Percentiles rank a stretch among this genome's conserved stretches.
Conservation (phyloP, 1,140 invertebrate genomes). For the Andricus grossulariae region DNA sequence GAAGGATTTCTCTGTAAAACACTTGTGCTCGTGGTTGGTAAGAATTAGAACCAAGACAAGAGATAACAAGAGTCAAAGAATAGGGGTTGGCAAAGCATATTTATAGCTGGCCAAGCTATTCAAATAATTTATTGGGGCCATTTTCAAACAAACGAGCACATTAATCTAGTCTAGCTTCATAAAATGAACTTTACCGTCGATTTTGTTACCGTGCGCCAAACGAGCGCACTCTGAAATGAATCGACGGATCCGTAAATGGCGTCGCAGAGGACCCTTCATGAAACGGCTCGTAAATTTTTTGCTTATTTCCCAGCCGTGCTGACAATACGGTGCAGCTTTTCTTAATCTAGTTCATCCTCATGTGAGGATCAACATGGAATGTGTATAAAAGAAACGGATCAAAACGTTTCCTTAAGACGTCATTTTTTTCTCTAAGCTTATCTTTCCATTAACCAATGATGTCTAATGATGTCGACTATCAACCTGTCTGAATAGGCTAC, state of each 20-base stretch:
- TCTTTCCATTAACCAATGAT: too few species aligned
- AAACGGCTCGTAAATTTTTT: constrained; percentile 66
- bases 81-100: constrained; percentile 69
- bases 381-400: too few species aligned
- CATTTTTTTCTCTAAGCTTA: too few species aligned
- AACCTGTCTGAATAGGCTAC: too few species aligned
- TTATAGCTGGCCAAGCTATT: constrained; percentile 73
- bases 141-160: constrained; percentile 74
- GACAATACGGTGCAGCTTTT: too few species aligned
- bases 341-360: too few species aligned
- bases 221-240: constrained; percentile 69
- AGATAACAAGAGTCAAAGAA: constrained; percentile 65
- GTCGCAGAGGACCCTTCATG: constrained; percentile 52
- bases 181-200: constrained; percentile 73
- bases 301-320: constrained; percentile 54
- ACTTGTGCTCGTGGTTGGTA: not conserved
- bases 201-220: constrained; percentile 73
- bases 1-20: not conserved
- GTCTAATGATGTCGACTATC: too few species aligned
- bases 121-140: constrained; percentile 75
- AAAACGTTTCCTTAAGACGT: too few species aligned
- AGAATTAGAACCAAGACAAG: constrained; percentile 14
- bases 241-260: constrained; percentile 64
- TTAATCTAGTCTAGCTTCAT: constrained; percentile 75
- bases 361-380: too few species aligned